Evolutionary conservation across 2,797 vertebrate genomes (phyloP).

Genomic region (Rhabdophis nuchalis): DNA sequence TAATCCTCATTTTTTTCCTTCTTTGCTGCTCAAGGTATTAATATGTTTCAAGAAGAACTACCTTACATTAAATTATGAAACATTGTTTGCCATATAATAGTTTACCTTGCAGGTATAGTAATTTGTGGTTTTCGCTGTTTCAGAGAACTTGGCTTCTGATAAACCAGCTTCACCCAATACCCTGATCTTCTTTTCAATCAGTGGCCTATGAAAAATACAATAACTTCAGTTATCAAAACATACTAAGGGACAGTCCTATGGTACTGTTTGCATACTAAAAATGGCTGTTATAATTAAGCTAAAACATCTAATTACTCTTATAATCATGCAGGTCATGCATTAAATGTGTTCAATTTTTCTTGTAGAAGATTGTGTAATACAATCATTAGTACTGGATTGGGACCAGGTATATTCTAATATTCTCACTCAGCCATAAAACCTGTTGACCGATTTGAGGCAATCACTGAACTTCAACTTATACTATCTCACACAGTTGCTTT

Average conservation of each 20-base stretch:
- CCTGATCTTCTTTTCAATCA: constrained; percentile 94
- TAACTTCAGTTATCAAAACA: neutral
- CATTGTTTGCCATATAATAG: neutral
- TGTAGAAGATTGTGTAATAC: neutral
- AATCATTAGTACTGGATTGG: neutral
- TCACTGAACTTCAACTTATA: neutral
- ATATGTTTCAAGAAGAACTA: neutral
- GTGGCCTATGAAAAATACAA: constrained; percentile 76
- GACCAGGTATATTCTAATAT: neutral
- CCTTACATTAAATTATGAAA: neutral
- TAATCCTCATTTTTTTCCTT: neutral
- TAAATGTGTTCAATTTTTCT: neutral
- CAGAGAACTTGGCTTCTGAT: constrained; percentile 86
- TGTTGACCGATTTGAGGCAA: neutral
- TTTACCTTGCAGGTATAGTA: constrained; percentile 74
- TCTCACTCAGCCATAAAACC: neutral
- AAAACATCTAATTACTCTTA: neutral
- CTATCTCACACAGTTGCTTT: neutral
- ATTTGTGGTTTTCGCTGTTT: constrained; percentile 79
- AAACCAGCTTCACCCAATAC: constrained; percentile 91
- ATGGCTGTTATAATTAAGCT: neutral
- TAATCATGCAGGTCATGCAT: neutral
- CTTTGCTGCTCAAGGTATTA: neutral
- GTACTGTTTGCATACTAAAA: neutral
- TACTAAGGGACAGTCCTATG: neutral